Evolutionary conservation across 2,888 invertebrate species (phyloP), one percentile per base, ranked within the genome.

Genomic region (Nomada ruficornis): DNA sequence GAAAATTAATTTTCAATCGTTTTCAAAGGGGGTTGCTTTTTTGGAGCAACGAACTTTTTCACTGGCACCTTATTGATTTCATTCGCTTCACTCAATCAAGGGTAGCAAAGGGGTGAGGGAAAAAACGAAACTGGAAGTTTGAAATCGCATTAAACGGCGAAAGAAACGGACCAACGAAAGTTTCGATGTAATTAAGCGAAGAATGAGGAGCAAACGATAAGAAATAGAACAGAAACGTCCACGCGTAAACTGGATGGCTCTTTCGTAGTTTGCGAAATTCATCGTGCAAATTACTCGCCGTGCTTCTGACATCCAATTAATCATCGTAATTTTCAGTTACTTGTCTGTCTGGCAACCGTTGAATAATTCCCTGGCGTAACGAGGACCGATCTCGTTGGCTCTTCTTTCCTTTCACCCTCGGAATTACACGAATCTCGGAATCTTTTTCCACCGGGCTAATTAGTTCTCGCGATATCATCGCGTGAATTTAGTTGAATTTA

Each of bases 281-380:
- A 73, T 69, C 80, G 64, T 59, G 82, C 67, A 83, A 88, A 89
- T 89, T 84, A 89, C 75, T 84, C 72, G 68, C 69, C 69, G 78
- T 86, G 81, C 81, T 80, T 10, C 86, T 85, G 84, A 85, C 88
- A 76, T 87, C 57, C 84, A 83, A 89, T 89, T 88, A 89, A 87
- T 89, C 89, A 88, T 88, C 84, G 83, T 82, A 77, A 83, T 86
- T 88, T 79, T 57, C 74, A 83, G 72, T 83, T 86, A 80, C 68
- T 80, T 59, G 76, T 77, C 72, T 62, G 73, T 71, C 77, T 62
- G 57, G 64, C 86, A 79, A 65, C 80, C 50, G 73, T 50, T 80
- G 77, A 82, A 87, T 85, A 86, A 87, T 85, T 85, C 71, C 68
- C 69, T 60, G 76, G 42, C 44, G 54, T 42, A 44, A 42, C 62